Evolutionary conservation across 2,888 invertebrate species (phyloP).

Genomic region (Alcis repandata): DNA sequence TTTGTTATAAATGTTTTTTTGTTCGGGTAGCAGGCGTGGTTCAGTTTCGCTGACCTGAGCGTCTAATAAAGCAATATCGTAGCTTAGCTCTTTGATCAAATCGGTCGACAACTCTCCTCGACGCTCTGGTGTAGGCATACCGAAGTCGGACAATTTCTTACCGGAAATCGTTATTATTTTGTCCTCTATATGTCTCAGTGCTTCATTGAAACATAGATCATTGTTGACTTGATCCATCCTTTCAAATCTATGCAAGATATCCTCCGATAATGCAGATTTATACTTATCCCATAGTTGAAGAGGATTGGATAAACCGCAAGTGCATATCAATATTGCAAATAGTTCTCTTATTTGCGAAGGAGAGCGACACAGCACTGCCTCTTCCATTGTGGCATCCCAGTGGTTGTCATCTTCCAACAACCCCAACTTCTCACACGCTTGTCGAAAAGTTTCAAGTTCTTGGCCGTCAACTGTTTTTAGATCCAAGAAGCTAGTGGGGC

Average conservation of each 20-base stretch:
- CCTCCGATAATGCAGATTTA: constrained; percentile 10
- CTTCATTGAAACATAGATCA: constrained; percentile 44
- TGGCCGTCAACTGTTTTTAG: constrained; percentile 40
- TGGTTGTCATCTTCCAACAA: constrained; percentile 57
- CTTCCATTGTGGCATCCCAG: constrained; percentile 46
- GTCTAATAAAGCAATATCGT: constrained; percentile 48
- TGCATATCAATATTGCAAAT: constrained; percentile 41
- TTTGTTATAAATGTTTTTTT: constrained; percentile 32
- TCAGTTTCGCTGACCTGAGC: constrained; percentile 48
- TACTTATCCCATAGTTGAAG: constrained; percentile 25
- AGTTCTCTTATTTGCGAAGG: constrained; percentile 36
- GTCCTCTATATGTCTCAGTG: constrained; percentile 45
- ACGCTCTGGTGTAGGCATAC: constrained; percentile 45
- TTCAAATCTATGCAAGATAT: constrained; percentile 15
- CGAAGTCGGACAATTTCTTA: constrained; percentile 48
- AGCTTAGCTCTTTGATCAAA: constrained; percentile 40
- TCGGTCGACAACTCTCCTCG: constrained; percentile 45
- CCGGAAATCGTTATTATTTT: constrained; percentile 48
- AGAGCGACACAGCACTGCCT: constrained; percentile 23
- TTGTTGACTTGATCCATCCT: constrained; percentile 30
- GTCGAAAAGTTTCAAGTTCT: constrained; percentile 47
- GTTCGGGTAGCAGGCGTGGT: constrained; percentile 44
- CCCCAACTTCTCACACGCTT: constrained; percentile 48
- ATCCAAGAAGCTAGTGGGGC: constrained; percentile 39
- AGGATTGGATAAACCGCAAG: constrained; percentile 44